Percentiles rank a stretch among this genome's conserved stretches.
Evolutionary conservation across 1,140 invertebrate genomes (phyloP).

Genomic region (Drosophila nigrodunni): DNA sequence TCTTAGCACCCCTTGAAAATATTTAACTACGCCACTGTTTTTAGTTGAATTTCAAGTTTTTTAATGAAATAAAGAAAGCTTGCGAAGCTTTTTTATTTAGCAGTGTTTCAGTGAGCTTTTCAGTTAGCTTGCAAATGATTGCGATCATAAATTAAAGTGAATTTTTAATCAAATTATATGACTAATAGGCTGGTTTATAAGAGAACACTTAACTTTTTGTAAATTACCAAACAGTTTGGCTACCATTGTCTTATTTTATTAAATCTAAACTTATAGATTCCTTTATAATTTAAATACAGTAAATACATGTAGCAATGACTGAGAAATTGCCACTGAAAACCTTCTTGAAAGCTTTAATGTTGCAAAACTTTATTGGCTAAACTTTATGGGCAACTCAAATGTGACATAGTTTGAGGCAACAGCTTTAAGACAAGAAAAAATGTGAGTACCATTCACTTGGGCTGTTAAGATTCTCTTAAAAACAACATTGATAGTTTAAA

Average conservation of each 20-base stretch:
- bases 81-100: neutral
- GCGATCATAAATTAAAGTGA: neutral
- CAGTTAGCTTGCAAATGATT: neutral
- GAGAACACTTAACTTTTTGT: too few species aligned
- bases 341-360: too few species aligned
- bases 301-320: too few species aligned
- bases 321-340: too few species aligned
- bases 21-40: neutral
- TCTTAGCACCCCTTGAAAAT: neutral
- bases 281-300: too few species aligned
- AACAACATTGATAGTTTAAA: neutral
- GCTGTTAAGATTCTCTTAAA: neutral
- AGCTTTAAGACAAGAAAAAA: neutral
- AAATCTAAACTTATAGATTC: too few species aligned
- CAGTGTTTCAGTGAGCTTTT: neutral
- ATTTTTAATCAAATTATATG: neutral
- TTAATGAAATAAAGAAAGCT: constrained; percentile 18
- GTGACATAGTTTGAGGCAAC: neutral
- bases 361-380: neutral
- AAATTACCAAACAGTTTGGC: too few species aligned
- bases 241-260: too few species aligned
- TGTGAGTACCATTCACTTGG: neutral
- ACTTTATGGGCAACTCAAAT: neutral
- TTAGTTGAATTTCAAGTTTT: neutral
- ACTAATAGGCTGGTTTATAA: neutral